These are phyloP conservation scores for Drosophila pegasa DNA, from an alignment of 2,888 invertebrate species.

Conservation along the genomic window DNA sequence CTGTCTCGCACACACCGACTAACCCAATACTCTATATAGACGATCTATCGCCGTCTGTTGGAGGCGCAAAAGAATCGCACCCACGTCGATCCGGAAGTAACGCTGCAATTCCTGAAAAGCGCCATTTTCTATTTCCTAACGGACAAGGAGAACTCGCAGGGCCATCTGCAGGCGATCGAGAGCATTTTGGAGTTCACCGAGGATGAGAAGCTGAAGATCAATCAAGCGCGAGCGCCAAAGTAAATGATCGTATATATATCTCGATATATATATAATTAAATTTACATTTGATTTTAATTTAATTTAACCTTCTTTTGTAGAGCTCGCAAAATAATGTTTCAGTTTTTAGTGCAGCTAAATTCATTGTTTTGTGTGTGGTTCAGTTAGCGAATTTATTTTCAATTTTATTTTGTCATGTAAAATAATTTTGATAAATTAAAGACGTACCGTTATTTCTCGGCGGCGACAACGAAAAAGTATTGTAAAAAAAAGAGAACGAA, in stretches of 20 bases:
- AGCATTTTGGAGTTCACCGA: slow-evolving; percentile 96
- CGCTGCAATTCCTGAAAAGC: slow-evolving; percentile 95
- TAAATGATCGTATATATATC: slow-evolving; percentile 52
- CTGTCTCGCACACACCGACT: slow-evolving; percentile 7
- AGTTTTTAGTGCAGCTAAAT: slow-evolving; percentile 68
- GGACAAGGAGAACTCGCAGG: slow-evolving; percentile 94
- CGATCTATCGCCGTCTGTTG: slow-evolving; percentile 93
- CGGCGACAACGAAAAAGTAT: slow-evolving; percentile 40
- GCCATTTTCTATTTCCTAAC: slow-evolving; percentile 96
- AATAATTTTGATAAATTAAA: slow-evolving; percentile 79
- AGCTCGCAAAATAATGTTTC: slow-evolving; percentile 67
- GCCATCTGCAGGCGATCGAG: slow-evolving; percentile 94
- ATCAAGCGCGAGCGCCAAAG: slow-evolving; percentile 87
- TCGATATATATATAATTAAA: slow-evolving; percentile 1
- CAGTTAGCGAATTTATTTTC: slow-evolving; percentile 69
- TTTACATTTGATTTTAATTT: not conserved
- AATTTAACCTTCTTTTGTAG: slow-evolving; percentile 1
- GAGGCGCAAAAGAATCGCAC: slow-evolving; percentile 91
- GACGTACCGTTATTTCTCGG: slow-evolving; percentile 31
- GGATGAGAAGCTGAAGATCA: slow-evolving; percentile 92
- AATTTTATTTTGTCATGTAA: slow-evolving; percentile 77
- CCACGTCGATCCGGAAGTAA: slow-evolving; percentile 94
- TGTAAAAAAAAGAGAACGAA: slow-evolving; percentile 48
- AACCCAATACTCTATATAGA: slow-evolving; percentile 85
- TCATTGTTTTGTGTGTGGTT: slow-evolving; percentile 58